Percentiles rank a stretch among this genome's conserved stretches.
Evolutionary conservation across 2,888 invertebrate species (phyloP).

Genomic region (Toxonevra muliebris): DNA sequence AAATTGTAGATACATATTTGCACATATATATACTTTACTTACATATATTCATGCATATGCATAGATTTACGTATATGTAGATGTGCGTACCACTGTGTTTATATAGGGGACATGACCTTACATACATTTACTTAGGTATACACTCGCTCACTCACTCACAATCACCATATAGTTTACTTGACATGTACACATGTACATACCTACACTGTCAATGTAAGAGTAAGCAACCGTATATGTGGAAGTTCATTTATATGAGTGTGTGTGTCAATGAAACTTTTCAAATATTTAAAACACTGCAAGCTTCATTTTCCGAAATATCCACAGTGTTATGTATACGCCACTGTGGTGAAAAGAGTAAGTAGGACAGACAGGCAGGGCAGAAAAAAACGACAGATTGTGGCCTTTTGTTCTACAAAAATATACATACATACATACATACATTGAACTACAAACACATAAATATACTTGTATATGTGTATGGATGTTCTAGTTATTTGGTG

Average conservation of each 20-base stretch:
- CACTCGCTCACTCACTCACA: not conserved
- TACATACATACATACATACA: too few species aligned
- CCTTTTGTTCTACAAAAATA: too few species aligned
- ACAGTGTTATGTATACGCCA: not conserved
- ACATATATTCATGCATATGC: conserved; percentile 32
- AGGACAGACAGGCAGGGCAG: too few species aligned
- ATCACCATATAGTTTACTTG: conserved; percentile 1
- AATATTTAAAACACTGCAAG: conserved; percentile 22
- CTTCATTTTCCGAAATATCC: not conserved
- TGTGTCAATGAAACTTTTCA: conserved; percentile 12
- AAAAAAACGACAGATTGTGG: too few species aligned
- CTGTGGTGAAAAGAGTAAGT: too few species aligned
- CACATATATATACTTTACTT: not conserved
- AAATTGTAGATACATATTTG: not conserved
- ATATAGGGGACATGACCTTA: not conserved
- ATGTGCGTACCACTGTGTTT: conserved; percentile 7
- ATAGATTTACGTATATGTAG: too few species aligned
- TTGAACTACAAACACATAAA: too few species aligned
- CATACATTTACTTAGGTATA: not conserved
- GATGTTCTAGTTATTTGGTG: too few species aligned
- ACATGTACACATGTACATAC: conserved; percentile 5
- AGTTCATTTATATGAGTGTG: not conserved
- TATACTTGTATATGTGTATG: too few species aligned
- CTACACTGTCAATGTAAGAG: too few species aligned
- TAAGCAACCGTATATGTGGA: not conserved